A percentile compares a stretch with the other conserved stretches of the same genome.
Conservation (phyloP, 2,888 invertebrate species). For the Griposia aprilina region DNA sequence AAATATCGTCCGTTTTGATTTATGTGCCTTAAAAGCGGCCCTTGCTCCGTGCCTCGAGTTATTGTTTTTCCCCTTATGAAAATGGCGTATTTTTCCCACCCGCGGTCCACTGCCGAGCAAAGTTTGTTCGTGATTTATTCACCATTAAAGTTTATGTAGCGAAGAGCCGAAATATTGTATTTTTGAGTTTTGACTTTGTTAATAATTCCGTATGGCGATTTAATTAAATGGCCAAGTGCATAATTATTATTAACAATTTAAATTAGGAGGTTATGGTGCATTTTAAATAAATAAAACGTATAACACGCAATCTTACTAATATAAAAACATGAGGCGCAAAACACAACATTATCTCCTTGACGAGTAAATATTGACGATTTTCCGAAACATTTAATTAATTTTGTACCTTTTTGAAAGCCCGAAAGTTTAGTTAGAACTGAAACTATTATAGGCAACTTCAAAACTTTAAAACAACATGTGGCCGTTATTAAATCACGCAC, state of each 20-base stretch:
- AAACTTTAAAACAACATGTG: slow-evolving; percentile 70
- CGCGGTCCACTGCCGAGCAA: slow-evolving; percentile 79
- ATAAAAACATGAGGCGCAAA: neutral
- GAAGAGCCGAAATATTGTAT: slow-evolving; percentile 76
- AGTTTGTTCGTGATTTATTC: slow-evolving; percentile 82
- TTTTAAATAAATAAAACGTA: neutral
- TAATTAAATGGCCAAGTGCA: slow-evolving; percentile 23
- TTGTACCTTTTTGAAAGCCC: slow-evolving; percentile 35
- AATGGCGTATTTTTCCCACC: slow-evolving; percentile 84
- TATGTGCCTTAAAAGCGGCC: slow-evolving; percentile 88
- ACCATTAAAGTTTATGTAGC: slow-evolving; percentile 82
- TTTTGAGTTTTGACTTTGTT: slow-evolving; percentile 61
- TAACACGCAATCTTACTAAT: neutral
- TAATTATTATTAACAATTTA: slow-evolving; percentile 42
- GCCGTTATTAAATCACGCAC: slow-evolving; percentile 77
- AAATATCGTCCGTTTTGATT: slow-evolving; percentile 89
- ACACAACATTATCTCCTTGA: neutral
- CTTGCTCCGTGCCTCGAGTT: slow-evolving; percentile 85
- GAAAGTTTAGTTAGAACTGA: slow-evolving; percentile 48
- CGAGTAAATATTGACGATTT: neutral
- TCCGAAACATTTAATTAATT: neutral
- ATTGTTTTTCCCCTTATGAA: slow-evolving; percentile 89
- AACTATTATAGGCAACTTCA: slow-evolving; percentile 66
- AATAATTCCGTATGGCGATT: slow-evolving; percentile 55
- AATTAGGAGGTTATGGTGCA: slow-evolving; percentile 30